These are phyloP conservation scores for Hydrolagus affinis DNA, from an alignment of 2,113 vertebrate species.

Conservation along the genomic window DNA sequence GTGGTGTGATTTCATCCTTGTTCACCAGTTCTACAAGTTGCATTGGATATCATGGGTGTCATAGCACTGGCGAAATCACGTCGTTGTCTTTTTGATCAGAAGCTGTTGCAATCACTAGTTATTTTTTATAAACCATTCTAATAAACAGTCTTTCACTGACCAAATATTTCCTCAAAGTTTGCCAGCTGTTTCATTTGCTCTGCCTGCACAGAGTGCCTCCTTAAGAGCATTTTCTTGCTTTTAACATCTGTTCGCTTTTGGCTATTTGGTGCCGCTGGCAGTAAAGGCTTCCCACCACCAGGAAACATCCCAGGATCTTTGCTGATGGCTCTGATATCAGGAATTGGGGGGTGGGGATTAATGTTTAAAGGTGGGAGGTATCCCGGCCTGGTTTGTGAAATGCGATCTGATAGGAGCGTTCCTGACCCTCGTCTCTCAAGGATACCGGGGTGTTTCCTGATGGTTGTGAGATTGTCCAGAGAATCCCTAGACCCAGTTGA, in stretches of 20 bases:
- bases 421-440: slow-evolving; percentile 63
- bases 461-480: slow-evolving; percentile 48
- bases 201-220: slow-evolving; percentile 78
- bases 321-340: slow-evolving; percentile 54
- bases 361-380: slow-evolving; percentile 71
- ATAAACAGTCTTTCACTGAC: slow-evolving; percentile 37
- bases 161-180: slow-evolving; percentile 57
- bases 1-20: no score
- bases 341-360: slow-evolving; percentile 57
- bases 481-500: slow-evolving; percentile 59
- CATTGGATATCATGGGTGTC: no score
- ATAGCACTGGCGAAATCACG: no score
- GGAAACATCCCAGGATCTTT: slow-evolving; percentile 49
- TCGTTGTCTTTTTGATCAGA: no score
- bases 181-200: slow-evolving; percentile 75
- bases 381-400: slow-evolving; percentile 57
- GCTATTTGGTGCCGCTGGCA: slow-evolving; percentile 58
- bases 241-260: slow-evolving; percentile 54
- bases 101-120: no score
- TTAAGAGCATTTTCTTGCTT: slow-evolving; percentile 61
- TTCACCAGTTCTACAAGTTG: no score
- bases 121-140: not conserved
- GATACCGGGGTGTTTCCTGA: slow-evolving; percentile 48
- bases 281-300: slow-evolving; percentile 55
- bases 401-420: slow-evolving; percentile 59